Conservation (phyloP, 2,113 vertebrate species). For the Cephalopterus ornatus region DNA sequence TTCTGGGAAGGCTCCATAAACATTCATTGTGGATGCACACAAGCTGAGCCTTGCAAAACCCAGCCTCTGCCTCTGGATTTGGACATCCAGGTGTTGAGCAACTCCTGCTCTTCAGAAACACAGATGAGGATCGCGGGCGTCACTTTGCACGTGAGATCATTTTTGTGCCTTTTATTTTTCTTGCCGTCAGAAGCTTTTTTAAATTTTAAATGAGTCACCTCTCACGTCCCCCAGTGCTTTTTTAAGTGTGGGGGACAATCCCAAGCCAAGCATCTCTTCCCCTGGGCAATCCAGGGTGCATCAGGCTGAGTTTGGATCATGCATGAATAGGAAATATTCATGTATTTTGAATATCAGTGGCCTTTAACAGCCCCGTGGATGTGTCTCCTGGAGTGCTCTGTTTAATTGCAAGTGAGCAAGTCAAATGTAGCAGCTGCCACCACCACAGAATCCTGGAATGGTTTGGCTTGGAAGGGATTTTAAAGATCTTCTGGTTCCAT, state of each 20-base stretch:
- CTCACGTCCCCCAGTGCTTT: accelerated
- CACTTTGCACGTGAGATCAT: neutral
- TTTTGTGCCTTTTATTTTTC: neutral
- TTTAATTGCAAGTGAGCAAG: neutral
- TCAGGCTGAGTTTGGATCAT: neutral
- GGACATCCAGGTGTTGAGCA: neutral
- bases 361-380: no score
- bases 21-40: neutral
- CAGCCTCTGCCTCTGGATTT: neutral
- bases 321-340: neutral
- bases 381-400: neutral
- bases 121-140: accelerated
- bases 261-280: neutral
- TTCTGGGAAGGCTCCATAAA: neutral
- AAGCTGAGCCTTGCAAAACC: neutral
- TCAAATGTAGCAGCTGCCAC: neutral
- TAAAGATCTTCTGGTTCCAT: neutral
- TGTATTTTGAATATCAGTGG: neutral
- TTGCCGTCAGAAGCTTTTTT: neutral
- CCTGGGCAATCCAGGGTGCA: neutral
- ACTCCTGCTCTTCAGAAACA: neutral
- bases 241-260: neutral
- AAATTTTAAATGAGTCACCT: neutral
- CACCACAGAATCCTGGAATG: neutral
- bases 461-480: neutral